Conservation (phyloP, 2,113 vertebrate genomes). For the Brachypodius melanocephalos region DNA sequence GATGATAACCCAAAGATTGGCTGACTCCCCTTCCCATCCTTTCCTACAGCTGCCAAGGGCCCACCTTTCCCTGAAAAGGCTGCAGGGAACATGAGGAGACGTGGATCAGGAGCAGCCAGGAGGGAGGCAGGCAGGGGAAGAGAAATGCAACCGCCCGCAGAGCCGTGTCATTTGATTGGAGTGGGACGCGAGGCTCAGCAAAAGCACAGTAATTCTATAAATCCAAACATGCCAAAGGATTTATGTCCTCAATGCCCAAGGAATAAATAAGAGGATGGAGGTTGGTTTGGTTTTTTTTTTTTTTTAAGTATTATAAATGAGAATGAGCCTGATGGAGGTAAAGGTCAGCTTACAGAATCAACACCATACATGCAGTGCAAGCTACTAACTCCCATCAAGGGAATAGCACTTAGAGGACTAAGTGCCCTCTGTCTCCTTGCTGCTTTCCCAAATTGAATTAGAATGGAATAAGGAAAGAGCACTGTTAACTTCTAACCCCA, state of each 20-base stretch:
- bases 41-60: not conserved
- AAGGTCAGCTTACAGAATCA: not conserved
- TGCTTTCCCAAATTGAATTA: constrained; percentile 46
- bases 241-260: not conserved
- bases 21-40: not conserved
- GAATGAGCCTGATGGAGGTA: not conserved
- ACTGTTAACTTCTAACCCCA: constrained; percentile 6
- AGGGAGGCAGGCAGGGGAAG: not conserved
- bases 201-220: constrained; percentile 16
- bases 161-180: not conserved
- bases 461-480: not conserved
- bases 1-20: not conserved
- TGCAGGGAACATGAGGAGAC: not conserved
- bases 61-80: not conserved
- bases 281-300: not conserved
- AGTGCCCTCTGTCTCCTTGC: constrained; percentile 5
- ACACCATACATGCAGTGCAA: not conserved
- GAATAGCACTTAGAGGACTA: constrained; percentile 4
- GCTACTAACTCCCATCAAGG: not conserved
- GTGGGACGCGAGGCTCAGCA: not conserved
- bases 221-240: not conserved
- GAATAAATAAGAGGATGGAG: constrained; percentile 12
- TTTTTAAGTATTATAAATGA: not conserved
- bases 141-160: not conserved
- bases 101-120: not conserved